These are phyloP conservation scores for Limnephilus marmoratus DNA, from an alignment of 2,888 invertebrate species.

Conservation along the genomic window DNA sequence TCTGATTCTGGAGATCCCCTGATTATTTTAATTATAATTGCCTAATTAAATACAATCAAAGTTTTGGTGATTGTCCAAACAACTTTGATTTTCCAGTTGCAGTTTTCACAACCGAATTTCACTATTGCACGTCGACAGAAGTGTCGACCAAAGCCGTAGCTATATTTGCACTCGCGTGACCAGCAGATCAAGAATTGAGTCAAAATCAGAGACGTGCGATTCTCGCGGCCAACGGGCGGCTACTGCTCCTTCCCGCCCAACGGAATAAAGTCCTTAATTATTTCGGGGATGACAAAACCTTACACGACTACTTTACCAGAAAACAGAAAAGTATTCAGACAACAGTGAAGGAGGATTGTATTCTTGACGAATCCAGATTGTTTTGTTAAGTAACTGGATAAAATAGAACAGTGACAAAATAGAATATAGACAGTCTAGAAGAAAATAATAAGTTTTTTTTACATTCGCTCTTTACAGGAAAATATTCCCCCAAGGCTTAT, in stretches of 20 bases:
- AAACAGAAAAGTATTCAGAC: background rate
- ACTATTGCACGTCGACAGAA: background rate
- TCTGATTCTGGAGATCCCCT: background rate
- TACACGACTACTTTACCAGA: background rate
- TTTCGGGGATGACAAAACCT: background rate
- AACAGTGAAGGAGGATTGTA: background rate
- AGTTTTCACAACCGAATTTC: background rate
- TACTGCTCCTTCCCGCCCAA: background rate
- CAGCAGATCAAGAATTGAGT: background rate
- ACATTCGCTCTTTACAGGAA: no score
- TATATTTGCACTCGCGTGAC: background rate
- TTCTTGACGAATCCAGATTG: background rate
- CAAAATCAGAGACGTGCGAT: background rate
- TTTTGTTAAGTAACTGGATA: no score
- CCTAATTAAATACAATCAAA: no score
- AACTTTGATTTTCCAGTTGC: background rate
- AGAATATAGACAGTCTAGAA: no score
- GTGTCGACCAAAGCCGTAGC: background rate
- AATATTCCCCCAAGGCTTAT: no score
- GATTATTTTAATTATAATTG: background rate
- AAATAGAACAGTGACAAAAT: no score
- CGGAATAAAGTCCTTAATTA: background rate
- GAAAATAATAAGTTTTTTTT: no score
- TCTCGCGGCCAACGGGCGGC: background rate
- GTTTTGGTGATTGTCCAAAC: background rate